Percentiles rank a stretch among this genome's conserved stretches.
Evolutionary conservation across 2,797 vertebrate species (phyloP).

Genomic region (Falco naumanni): DNA sequence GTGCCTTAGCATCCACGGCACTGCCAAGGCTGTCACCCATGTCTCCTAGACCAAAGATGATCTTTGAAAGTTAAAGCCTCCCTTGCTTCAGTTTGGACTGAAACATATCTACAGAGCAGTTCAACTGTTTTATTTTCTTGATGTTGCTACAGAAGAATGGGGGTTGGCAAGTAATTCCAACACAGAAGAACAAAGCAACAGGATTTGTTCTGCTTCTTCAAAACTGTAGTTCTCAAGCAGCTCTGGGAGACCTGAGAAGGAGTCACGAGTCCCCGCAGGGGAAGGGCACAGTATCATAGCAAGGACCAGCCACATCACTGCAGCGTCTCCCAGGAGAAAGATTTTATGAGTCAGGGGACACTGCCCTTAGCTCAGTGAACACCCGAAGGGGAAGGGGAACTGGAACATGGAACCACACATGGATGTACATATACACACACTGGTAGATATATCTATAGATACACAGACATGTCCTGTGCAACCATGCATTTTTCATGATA

Average conservation of each 20-base stretch:
- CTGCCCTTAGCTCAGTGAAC: neutral
- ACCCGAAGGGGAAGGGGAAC: neutral
- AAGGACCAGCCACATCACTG: neutral
- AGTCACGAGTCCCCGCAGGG: neutral
- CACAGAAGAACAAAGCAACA: neutral
- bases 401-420: neutral
- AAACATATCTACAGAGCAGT: neutral
- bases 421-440: accelerated
- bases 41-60: neutral
- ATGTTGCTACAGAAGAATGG: neutral
- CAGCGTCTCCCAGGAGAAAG: neutral
- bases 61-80: neutral
- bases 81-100: neutral
- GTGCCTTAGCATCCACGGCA: neutral
- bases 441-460: accelerated
- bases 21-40: neutral
- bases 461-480: accelerated
- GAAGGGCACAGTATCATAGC: neutral
- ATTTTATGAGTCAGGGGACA: neutral
- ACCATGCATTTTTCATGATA: neutral
- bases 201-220: neutral
- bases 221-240: neutral
- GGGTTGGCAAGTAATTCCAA: neutral
- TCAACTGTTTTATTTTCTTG: neutral
- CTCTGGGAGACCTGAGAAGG: neutral